Percentiles rank a stretch among this genome's conserved stretches.
These are phyloP conservation scores for Struthidea cinerea DNA, from an alignment of 2,113 vertebrate species.

Conservation along the genomic window DNA sequence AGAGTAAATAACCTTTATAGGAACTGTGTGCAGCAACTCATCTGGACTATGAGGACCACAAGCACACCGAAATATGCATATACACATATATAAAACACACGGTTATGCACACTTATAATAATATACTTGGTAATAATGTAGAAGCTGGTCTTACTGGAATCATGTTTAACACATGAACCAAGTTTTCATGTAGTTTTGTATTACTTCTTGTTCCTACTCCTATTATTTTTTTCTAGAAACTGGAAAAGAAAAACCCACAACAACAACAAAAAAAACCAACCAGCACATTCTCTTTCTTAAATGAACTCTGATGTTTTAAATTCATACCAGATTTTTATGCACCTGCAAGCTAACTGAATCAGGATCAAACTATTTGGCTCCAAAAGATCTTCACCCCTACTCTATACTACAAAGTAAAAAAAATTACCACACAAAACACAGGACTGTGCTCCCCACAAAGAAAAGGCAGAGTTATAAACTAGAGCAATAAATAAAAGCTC, in stretches of 20 bases:
- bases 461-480: background rate
- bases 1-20: background rate
- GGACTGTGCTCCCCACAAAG: background rate
- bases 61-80: background rate
- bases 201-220: background rate
- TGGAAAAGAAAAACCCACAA: background rate
- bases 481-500: background rate
- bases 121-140: background rate
- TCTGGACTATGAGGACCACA: background rate
- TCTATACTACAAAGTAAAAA: background rate
- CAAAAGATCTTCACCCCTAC: background rate
- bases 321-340: background rate
- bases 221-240: background rate
- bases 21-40: background rate
- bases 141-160: background rate
- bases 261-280: too few relatives aligned
- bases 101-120: background rate
- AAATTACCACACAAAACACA: background rate
- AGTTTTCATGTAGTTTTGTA: background rate
- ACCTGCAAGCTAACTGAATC: background rate
- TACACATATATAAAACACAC: background rate
- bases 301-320: background rate
- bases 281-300: background rate
- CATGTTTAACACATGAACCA: background rate
- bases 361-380: background rate